Percentiles rank a stretch among this genome's conserved stretches.
phyloP scores from a whole-genome alignment of 1,140 invertebrate species.

The Yoshiicerus persimilis region DNA sequence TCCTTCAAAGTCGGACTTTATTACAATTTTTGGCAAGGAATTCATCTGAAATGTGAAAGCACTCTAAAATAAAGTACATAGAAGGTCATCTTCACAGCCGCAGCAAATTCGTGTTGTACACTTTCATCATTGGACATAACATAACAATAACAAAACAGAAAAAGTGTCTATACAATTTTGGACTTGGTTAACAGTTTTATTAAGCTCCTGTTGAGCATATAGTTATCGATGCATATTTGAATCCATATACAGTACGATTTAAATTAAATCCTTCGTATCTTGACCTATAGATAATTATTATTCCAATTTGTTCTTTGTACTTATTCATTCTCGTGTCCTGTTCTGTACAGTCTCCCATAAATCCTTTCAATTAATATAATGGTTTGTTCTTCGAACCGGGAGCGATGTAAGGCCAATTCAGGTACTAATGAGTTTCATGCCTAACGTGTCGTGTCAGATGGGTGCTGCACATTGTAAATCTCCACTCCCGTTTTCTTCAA shows the following conservation, averaged over 20 bases:
- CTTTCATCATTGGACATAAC: neutral
- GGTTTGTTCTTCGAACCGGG: neutral
- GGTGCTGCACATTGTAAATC: neutral
- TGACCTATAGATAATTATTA: neutral
- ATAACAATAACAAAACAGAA: neutral
- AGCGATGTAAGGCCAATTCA: neutral
- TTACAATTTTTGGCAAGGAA: neutral
- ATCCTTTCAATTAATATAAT: neutral
- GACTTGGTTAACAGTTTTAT: neutral
- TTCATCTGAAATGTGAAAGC: neutral
- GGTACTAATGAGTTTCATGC: conserved; percentile 1
- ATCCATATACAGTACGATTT: neutral
- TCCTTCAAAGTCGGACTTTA: neutral
- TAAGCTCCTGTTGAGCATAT: neutral
- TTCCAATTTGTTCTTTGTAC: neutral
- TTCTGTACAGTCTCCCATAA: neutral
- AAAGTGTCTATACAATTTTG: neutral
- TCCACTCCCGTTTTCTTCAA: neutral
- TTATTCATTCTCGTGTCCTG: neutral
- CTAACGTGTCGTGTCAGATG: neutral
- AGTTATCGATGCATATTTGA: neutral
- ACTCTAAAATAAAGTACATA: neutral
- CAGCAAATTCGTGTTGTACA: neutral
- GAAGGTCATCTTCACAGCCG: neutral
- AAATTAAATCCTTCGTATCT: neutral